Evolutionary conservation across 1,140 invertebrate species (phyloP), one percentile per base, ranked within the genome.

Genomic region (Arion vulgaris): DNA sequence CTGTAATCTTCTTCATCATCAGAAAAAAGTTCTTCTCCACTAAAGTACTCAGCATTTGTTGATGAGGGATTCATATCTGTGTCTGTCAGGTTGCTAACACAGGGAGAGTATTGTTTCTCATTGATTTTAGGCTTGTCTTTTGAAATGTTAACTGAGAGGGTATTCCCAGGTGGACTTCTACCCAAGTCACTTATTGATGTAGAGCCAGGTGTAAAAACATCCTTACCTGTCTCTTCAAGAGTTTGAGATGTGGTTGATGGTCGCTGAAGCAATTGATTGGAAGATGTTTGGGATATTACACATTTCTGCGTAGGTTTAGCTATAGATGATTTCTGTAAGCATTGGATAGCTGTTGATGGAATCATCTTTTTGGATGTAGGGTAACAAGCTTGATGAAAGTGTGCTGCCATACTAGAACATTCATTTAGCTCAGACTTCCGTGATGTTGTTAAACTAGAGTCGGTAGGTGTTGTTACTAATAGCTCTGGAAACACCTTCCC

Each of bases 1-100:
- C 32, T 17, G 9, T 4, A 11, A 23, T 71, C 38, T 34, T 32
- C 68, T 32, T 72, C 71, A n/a, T 41, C 38, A 41, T 72, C 71
- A 72, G 36, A 26, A 72, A 72, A 72, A 9, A 72, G 41, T 41
- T 72, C 71, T 11, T 72, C 71, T 41, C 71, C 71, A 72, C 71
- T 72, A 39, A 72, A 7, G 26, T 72, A 72, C 11, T 38, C 38
- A 66, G n/a, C 2, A 66, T 66, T 23, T 66, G 62, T 17, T 1
- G 62, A 66, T 17, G 17, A 17, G 1, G n/a, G 28, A 66, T 5
- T 66, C 2, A 32, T 23, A 2, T 66, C 32, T 66, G 62, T 28
- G 28, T 7, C 19, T 28, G 28, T 17, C 5, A 34, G 11, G 32
- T 34, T 66, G 28, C 28, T 66, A 23, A 32, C n/a, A 32, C 4